Percentiles rank a stretch among this genome's conserved stretches.
Conservation (phyloP, 2,888 invertebrate species). For the Cheilosia impressa region DNA sequence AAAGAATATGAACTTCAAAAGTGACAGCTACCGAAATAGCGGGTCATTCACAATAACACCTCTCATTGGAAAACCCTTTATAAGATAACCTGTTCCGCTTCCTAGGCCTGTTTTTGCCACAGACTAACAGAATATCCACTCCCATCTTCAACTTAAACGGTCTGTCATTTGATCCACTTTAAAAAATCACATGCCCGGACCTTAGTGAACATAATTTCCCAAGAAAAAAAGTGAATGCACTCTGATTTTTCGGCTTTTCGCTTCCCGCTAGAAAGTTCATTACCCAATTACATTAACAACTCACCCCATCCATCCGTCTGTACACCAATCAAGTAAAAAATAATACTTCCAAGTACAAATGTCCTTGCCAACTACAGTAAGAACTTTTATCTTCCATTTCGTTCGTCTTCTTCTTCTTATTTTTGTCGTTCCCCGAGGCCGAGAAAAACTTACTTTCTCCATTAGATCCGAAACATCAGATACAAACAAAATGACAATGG, state of each 20-base stretch:
- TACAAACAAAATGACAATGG: constrained; percentile 60
- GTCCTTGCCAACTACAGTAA: constrained; percentile 46
- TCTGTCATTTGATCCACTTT: too few species aligned
- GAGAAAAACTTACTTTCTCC: constrained; percentile 65
- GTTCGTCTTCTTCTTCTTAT: background rate
- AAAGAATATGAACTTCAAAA: too few species aligned
- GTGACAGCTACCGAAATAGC: too few species aligned
- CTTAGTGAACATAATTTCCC: too few species aligned
- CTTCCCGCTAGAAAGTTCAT: constrained; percentile 17
- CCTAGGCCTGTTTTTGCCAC: too few species aligned
- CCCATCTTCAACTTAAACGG: too few species aligned
- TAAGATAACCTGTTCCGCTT: too few species aligned
- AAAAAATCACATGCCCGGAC: too few species aligned
- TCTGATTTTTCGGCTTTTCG: background rate
- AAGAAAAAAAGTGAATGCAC: too few species aligned
- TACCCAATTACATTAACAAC: constrained; percentile 40
- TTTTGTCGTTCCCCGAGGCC: background rate
- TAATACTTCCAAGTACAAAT: constrained; percentile 41
- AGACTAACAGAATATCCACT: too few species aligned
- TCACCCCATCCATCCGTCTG: constrained; percentile 3
- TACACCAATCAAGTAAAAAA: constrained; percentile 6
- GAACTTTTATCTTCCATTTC: constrained; percentile 26
- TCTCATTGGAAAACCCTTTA: too few species aligned
- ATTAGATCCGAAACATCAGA: constrained; percentile 64
- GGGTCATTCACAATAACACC: too few species aligned